These are phyloP conservation scores for Heteromormyrus szaboi DNA, from an alignment of 2,797 vertebrate genomes.

Conservation along the genomic window DNA sequence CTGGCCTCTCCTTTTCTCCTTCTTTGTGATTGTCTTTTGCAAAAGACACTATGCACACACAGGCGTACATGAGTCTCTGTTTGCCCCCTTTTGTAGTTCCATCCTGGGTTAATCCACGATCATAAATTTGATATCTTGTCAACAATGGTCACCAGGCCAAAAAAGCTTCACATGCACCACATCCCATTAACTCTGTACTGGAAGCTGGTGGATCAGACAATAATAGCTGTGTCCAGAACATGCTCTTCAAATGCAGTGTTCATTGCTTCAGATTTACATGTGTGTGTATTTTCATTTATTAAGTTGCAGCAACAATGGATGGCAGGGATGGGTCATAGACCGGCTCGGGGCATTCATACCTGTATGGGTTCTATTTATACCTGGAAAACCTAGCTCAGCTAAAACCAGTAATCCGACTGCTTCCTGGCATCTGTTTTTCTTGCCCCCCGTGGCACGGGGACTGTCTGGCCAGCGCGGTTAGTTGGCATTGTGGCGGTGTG, in stretches of 20 bases:
- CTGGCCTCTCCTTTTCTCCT: neutral
- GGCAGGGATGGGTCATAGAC: neutral
- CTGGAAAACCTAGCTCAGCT: neutral
- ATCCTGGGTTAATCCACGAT: neutral
- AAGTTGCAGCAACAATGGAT: neutral
- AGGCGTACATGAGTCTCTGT: neutral
- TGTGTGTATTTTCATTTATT: neutral
- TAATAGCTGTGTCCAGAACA: neutral
- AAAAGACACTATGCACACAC: neutral
- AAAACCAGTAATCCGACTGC: neutral
- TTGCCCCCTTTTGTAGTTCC: neutral
- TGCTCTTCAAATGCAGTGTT: neutral
- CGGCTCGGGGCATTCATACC: neutral
- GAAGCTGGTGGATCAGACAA: neutral
- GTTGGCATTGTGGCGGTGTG: neutral
- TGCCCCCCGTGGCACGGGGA: neutral
- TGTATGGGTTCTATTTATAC: neutral
- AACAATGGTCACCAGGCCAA: neutral
- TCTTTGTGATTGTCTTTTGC: neutral
- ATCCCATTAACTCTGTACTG: neutral
- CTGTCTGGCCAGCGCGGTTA: neutral
- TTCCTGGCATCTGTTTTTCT: constrained; percentile 6
- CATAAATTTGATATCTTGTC: neutral
- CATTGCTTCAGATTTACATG: neutral
- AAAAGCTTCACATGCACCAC: neutral